Conservation (phyloP, 2,797 vertebrate species). For the Pangasius djambal region DNA sequence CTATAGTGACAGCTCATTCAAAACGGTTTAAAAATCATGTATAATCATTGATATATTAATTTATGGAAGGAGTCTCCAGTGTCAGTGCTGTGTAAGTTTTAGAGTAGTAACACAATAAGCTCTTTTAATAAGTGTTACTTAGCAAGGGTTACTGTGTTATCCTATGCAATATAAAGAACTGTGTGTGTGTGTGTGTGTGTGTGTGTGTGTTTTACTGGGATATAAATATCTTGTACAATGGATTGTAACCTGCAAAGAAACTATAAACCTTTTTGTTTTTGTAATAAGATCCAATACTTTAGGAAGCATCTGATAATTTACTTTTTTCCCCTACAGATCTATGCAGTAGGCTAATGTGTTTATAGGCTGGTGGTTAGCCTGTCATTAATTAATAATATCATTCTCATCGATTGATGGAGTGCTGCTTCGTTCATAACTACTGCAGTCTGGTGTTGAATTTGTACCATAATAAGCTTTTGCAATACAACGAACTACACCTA, state of each 20-base stretch:
- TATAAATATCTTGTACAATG: neutral
- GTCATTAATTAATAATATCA: conserved; percentile 25
- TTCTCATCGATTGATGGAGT: neutral
- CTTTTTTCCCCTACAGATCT: neutral
- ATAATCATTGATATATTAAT: neutral
- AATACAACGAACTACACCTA: neutral
- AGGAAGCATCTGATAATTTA: neutral
- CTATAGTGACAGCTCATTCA: neutral
- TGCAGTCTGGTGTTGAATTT: neutral
- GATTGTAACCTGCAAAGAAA: neutral
- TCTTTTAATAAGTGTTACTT: neutral
- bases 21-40: neutral
- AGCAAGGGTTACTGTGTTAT: neutral
- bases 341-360: neutral
- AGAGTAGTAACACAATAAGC: neutral
- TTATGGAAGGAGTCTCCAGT: neutral
- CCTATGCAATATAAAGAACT: neutral
- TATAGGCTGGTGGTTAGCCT: neutral
- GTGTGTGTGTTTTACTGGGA: neutral
- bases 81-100: neutral
- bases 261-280: neutral
- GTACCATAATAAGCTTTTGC: neutral
- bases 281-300: neutral
- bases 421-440: neutral
- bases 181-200: neutral